Base-by-base conservation (phyloP, 2,113 vertebrate genomes). In the Hippocampus mohnikei region DNA sequence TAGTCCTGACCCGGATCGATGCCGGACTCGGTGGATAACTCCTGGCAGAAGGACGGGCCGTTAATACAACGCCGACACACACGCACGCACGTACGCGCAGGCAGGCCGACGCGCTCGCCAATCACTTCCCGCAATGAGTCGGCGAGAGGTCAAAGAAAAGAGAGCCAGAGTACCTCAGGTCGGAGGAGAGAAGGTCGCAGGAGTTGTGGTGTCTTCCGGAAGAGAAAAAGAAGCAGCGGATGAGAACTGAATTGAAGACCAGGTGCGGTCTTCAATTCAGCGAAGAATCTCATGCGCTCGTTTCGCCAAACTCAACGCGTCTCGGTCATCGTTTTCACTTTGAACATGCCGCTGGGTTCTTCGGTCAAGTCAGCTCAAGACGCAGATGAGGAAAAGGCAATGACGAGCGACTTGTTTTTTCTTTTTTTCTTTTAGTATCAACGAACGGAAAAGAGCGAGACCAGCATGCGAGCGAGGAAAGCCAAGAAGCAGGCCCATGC, bases 1-100 rank as follows among this genome's bases (percentile, higher is more conserved):
- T 96, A 97, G 72, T 98, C 96, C 87, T 98, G 96, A n/a, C 96
- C 96, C 63, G 96, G 96, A 87, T 98, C 96, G 76, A 98, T 98
- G 83, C 96, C 96, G 76, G 96, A 98, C 80, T 98, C 97, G 96
- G 98, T 95, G 61, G 96, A 98, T 85, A 99, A 90, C 82, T 97
- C 96, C 96, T 98, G 93, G 69, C 66, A 81, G 72, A 88, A 77
- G 77, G 75, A 91, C 62, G 72, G 88, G 74, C 2, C 21, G 55
- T 77, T 40, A 77, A 48, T 41, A 59, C n/a, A 29, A 18, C 12
- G 7, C 1, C 2, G 46, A 50, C 27, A 60, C 20, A 58, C 37
- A 58, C 11, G n/a, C n/a, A n/a, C n/a, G n/a, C n/a, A n/a, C n/a
- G n/a, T n/a, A n/a, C n/a, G n/a, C n/a, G n/a, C n/a, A n/a, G n/a